These are phyloP conservation scores for Sebastes baramenuke DNA, from an alignment of 2,797 vertebrate species.

Conservation along the genomic window DNA sequence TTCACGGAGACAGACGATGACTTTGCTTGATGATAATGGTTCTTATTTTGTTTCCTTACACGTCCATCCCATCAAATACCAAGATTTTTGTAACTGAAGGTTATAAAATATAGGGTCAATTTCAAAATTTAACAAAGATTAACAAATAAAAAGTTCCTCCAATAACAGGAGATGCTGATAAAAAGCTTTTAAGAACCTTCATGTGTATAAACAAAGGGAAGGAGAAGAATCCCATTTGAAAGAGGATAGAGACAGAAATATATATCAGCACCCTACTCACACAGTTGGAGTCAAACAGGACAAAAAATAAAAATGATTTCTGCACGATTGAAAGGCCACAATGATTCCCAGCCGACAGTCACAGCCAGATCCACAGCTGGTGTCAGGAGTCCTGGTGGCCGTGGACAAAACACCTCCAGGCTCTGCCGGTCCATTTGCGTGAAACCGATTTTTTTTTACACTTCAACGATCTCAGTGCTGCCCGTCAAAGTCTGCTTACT, in stretches of 20 bases:
- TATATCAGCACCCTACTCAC: neutral
- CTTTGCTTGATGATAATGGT: neutral
- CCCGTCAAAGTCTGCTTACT: neutral
- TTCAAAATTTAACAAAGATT: neutral
- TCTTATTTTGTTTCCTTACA: neutral
- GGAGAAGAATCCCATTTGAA: neutral
- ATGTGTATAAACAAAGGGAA: neutral
- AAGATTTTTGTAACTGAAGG: neutral
- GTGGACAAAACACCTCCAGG: constrained; percentile 39
- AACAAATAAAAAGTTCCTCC: neutral
- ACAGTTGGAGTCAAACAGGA: neutral
- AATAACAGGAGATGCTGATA: neutral
- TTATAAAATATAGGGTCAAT: neutral
- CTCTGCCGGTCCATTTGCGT: constrained; percentile 21
- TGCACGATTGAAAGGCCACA: constrained; percentile 30
- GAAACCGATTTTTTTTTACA: constrained; percentile 25
- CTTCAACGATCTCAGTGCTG: constrained; percentile 1
- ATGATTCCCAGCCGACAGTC: constrained; percentile 16
- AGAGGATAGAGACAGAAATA: neutral
- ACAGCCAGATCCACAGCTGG: constrained; percentile 55
- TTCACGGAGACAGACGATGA: neutral
- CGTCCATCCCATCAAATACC: neutral
- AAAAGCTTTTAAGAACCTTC: neutral
- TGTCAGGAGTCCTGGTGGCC: constrained; percentile 18
- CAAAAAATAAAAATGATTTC: constrained; percentile 18